A percentile compares a stretch with the other conserved stretches of the same genome.
phyloP scores from a whole-genome alignment of 2,797 vertebrate species.

The Parauchenoglanis punctatus region DNA sequence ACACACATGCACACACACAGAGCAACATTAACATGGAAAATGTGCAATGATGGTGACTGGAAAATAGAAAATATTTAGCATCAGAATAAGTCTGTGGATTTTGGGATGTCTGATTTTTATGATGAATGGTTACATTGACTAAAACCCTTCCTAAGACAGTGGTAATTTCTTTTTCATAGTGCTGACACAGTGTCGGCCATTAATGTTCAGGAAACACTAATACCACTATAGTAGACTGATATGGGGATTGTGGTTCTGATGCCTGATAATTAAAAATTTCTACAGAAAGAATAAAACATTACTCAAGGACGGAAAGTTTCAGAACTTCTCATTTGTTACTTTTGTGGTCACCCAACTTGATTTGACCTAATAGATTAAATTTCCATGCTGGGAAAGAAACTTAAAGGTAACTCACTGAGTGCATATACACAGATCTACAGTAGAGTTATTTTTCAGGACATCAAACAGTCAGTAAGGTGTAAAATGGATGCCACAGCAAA shows the following conservation, averaged over 20 bases:
- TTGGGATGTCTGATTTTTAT: background rate
- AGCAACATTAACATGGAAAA: constrained; percentile 12
- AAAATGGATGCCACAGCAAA: background rate
- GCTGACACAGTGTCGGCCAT: constrained; percentile 30
- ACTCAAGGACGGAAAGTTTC: background rate
- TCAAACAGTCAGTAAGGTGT: background rate
- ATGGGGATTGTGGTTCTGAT: constrained; percentile 26
- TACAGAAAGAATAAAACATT: constrained; percentile 17
- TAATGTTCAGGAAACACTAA: constrained; percentile 4
- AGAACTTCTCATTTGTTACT: constrained; percentile 2
- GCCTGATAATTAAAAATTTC: constrained; percentile 36
- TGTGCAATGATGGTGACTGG: background rate
- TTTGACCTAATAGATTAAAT: background rate
- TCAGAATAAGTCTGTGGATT: background rate
- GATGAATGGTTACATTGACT: background rate
- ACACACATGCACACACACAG: background rate
- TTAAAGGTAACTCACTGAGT: background rate
- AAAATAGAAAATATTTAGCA: background rate
- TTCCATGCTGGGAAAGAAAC: background rate
- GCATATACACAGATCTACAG: background rate
- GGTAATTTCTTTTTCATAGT: constrained; percentile 10
- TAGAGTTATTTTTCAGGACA: background rate
- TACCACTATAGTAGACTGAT: background rate
- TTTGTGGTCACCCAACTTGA: constrained; percentile 8
- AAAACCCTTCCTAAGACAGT: constrained; percentile 6